phyloP scores from a whole-genome alignment of 2,888 invertebrate species.

The Microchrysa polita region DNA sequence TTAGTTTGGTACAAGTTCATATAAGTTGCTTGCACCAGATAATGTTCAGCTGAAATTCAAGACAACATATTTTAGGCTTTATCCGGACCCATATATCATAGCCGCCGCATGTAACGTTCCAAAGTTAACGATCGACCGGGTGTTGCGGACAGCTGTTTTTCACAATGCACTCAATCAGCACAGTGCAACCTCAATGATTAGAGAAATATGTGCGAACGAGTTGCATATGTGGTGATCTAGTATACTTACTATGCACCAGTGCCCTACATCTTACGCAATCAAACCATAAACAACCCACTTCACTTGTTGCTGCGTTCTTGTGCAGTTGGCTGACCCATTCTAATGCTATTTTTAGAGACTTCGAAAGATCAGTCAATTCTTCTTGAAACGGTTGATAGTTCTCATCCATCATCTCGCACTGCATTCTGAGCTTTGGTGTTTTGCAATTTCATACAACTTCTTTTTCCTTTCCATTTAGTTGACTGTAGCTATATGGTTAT shows the following conservation, averaged over 20 bases:
- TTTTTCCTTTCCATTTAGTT: slow-evolving; percentile 45
- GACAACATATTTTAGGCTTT: no score
- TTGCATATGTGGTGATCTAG: not conserved
- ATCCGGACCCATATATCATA: not conserved
- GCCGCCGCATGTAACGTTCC: no score
- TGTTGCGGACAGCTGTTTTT: slow-evolving; percentile 14
- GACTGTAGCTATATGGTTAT: not conserved
- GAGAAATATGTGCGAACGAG: not conserved
- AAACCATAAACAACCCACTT: slow-evolving; percentile 25
- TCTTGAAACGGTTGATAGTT: slow-evolving; percentile 42
- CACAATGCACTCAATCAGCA: not conserved
- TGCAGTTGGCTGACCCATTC: not conserved
- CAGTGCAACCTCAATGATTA: not conserved
- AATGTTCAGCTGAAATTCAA: not conserved
- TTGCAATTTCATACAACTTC: not conserved
- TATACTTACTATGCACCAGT: slow-evolving; percentile 40
- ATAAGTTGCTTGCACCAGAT: not conserved
- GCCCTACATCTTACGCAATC: slow-evolving; percentile 48
- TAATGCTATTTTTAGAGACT: slow-evolving; percentile 33
- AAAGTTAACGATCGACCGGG: not conserved
- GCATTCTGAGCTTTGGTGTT: not conserved
- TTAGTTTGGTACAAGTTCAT: slow-evolving; percentile 8
- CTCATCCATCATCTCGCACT: not conserved
- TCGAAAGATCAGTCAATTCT: slow-evolving; percentile 17
- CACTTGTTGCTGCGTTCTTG: slow-evolving; percentile 8